Conservation (phyloP, 2,888 invertebrate genomes). For the Lithodes maja region DNA sequence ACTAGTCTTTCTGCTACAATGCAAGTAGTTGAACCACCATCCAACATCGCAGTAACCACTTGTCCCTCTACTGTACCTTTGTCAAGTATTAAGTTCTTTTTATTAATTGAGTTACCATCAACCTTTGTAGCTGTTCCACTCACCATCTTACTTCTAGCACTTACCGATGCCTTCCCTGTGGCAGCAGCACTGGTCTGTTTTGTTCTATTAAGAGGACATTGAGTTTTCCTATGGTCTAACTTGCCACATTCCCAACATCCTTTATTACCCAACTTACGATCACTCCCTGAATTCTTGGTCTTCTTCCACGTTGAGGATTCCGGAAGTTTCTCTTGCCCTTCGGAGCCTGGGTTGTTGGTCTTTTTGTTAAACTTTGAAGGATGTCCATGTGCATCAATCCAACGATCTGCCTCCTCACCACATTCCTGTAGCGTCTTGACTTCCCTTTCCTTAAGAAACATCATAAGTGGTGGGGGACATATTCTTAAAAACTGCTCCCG, state of each 20-base stretch:
- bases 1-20: background rate
- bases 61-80: background rate
- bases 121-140: accelerated
- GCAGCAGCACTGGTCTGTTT: accelerated
- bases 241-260: background rate
- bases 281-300: too few species aligned
- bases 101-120: accelerated
- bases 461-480: background rate
- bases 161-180: too few species aligned
- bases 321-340: too few species aligned
- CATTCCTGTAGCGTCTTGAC: background rate
- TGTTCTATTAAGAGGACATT: background rate
- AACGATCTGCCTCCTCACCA: background rate
- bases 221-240: background rate
- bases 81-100: background rate
- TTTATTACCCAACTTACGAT: too few species aligned
- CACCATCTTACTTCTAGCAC: too few species aligned
- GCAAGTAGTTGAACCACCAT: background rate
- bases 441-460: background rate
- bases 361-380: background rate
- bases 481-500: background rate
- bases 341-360: too few species aligned
- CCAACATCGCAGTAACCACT: background rate
- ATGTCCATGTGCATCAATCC: background rate
- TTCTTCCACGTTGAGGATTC: too few species aligned